phyloP scores from a whole-genome alignment of 2,113 vertebrate genomes.

The Hypocryptadius cinnamomeus region DNA sequence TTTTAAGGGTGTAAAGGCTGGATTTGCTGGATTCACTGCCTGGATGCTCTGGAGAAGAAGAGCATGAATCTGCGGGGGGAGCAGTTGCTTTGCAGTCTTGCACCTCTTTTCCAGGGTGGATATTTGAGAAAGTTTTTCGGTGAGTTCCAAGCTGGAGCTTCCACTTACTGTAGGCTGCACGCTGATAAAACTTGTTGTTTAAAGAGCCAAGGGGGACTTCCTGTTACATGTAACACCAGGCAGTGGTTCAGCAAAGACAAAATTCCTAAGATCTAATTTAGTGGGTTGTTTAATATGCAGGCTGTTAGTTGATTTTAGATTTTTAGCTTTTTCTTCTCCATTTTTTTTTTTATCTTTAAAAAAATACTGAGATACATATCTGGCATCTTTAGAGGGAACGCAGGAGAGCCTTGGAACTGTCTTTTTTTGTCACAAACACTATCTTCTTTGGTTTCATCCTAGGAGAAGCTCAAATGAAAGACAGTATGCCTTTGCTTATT shows the following conservation, averaged over 20 bases:
- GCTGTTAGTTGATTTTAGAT: background rate
- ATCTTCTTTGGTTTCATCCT: background rate
- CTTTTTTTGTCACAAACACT: background rate
- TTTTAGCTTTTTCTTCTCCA: background rate
- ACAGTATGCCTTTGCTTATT: background rate
- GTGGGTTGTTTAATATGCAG: background rate
- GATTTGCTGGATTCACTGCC: background rate
- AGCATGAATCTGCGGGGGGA: background rate
- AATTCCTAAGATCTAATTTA: background rate
- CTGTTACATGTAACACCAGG: background rate
- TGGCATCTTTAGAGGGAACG: background rate
- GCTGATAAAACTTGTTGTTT: background rate
- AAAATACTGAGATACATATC: rapidly evolving
- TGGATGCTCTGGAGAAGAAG: background rate
- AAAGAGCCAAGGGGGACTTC: background rate
- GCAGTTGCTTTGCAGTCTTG: background rate
- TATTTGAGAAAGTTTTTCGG: background rate
- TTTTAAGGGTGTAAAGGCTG: background rate
- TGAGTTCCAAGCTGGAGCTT: background rate
- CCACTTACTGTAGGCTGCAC: background rate
- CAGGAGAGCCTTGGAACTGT: background rate
- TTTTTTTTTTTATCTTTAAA: background rate
- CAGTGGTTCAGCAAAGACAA: background rate
- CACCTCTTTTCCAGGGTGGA: background rate
- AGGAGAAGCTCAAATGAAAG: background rate